Base-by-base conservation (phyloP, 2,888 invertebrate genomes). In the Pollenia amentaria region DNA sequence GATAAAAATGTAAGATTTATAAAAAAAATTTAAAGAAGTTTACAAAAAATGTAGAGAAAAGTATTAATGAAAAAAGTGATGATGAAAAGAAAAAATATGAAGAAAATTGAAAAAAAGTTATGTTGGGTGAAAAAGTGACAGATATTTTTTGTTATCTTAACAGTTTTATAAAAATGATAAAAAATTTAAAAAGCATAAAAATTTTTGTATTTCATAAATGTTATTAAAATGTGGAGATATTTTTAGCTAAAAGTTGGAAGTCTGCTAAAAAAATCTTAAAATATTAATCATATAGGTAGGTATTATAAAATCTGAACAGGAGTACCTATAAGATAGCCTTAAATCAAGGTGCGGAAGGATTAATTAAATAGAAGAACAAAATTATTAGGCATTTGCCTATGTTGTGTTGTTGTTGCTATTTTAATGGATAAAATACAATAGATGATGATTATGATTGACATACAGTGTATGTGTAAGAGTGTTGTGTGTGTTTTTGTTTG, bases 311-410 rank as follows among this genome's bases (percentile, higher is more conserved):
- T 65, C 10, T 16, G 55, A 82, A 29, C 4, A 6, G 29, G 29
- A 29, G 3, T 60, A 48, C 11, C 3, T 55, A 16, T 46, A 53
- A 29, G 6, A 29, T 46, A 42, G 42, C 21, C 10, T 8, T 21
- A 42, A 70, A 14, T 48, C 77, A 85, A 81, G 85, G 81, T 82
- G 85, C 77, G 82, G 73, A 73, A 81, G 81, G 77, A 81, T 73
- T 85, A 77, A 81, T 81, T 85, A 81, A 81, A 29, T 70, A 75
- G 46, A 40, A 78, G 42, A 70, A 42, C 16, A 70, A n/a, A 44
- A 57, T 38, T n/a, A 29, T 53, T 46, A 69, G 53, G 48, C 51
- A 4, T 55, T 65, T 70, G 44, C 4, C 29, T 29, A 6, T 79
- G 14, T 55, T 29, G 29, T 79, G 14, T 55, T 80, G 69, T 72